Base-by-base conservation (phyloP, 1,140 invertebrate genomes). In the Harpegnathos saltator region DNA sequence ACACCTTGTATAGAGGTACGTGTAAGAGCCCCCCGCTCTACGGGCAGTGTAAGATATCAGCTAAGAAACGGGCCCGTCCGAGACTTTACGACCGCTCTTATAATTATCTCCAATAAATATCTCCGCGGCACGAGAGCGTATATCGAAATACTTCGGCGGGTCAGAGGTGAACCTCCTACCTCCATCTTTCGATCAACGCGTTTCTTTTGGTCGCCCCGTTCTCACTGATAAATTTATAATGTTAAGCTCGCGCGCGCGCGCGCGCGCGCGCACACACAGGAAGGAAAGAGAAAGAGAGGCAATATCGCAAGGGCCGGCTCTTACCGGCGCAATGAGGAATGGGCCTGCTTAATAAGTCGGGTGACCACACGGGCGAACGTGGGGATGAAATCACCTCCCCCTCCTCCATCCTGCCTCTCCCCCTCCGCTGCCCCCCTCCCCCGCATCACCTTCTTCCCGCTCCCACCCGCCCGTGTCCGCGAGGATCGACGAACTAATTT, bases 31-130 rank as follows among this genome's bases (percentile, higher is more conserved):
- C 66, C 22, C 69, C 69, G 50, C 59, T 72, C 77, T 58, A 84
- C 58, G 33, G 83, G 68, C 81, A 56, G 91, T 91, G 90, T 91
- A 90, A 92, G 91, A 91, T 91, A 92, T 93, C 91, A 91, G 90
- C 89, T 80, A 86, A 90, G 86, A 86, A 90, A 89, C 87, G 88
- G 86, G 85, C 83, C 88, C 85, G 89, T 91, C 89, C 88, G 87
- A 91, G 92, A 93, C 89, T 94, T 94, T 94, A 94, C 92, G 93
- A 93, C 91, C 93, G 91, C 91, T 93, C 93, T 93, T 93, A 92
- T 94, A 94, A 94, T 94, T 94, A 94, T 94, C 93, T 94, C 88
- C 93, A 94, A 94, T 94, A 94, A 94, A 94, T 94, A 94, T 94
- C 93, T 94, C 89, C 90, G 91, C 91, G 91, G 92, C 92, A 93